These are phyloP conservation scores for Psylliodes chrysocephalus DNA, from an alignment of 2,888 invertebrate species.

Conservation along the genomic window DNA sequence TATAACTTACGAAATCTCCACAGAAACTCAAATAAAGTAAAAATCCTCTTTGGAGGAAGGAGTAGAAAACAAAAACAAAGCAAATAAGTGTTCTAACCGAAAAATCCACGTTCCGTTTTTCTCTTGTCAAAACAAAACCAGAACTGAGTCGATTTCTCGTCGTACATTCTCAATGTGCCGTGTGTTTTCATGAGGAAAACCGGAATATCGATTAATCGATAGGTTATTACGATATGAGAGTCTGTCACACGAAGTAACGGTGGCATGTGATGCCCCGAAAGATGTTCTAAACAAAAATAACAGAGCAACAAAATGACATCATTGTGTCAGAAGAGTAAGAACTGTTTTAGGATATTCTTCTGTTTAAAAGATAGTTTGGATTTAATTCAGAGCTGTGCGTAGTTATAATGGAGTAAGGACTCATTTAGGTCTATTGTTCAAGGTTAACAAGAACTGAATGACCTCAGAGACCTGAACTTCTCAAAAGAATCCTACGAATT, in stretches of 20 bases:
- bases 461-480: no score
- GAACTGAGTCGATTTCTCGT: conserved; percentile 11
- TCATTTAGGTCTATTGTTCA: no score
- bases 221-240: conserved; percentile 18
- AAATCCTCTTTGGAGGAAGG: not conserved
- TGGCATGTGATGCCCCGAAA: not conserved
- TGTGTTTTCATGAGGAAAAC: conserved; percentile 26
- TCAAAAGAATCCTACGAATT: no score
- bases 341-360: no score
- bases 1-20: not conserved
- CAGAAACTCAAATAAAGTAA: not conserved
- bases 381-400: no score
- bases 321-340: no score
- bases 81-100: no score
- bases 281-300: no score
- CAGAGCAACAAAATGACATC: no score
- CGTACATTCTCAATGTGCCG: conserved; percentile 5
- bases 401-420: no score
- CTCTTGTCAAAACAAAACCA: conserved; percentile 19
- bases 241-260: not conserved
- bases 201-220: conserved; percentile 26
- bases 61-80: not conserved
- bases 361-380: no score
- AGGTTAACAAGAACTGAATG: no score
- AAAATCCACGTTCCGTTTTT: conserved; percentile 6